phyloP scores from a whole-genome alignment of 2,888 invertebrate species.

The Anoplius nigerrimus region DNA sequence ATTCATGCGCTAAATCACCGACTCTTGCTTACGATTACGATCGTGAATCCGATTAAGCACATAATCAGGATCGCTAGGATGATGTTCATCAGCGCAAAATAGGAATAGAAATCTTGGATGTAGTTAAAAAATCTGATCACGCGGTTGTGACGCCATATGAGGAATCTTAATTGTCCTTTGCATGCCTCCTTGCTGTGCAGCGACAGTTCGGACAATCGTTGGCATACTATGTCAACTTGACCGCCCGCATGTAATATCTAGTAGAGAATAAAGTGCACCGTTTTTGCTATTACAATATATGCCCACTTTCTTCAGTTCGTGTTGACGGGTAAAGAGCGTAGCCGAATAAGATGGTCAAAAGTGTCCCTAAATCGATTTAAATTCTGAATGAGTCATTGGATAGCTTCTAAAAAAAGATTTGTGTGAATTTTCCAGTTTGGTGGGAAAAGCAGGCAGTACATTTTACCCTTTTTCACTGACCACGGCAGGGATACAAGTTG shows the following conservation, averaged over 20 bases:
- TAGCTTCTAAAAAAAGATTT: too few species aligned
- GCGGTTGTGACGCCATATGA: conserved; percentile 36
- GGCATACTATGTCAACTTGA: conserved; percentile 28
- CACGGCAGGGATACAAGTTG: too few species aligned
- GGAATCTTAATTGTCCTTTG: neutral
- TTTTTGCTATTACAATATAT: too few species aligned
- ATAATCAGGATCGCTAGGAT: conserved; percentile 21
- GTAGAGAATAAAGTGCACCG: too few species aligned
- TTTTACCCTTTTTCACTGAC: too few species aligned
- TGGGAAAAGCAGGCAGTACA: too few species aligned
- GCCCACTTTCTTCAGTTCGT: too few species aligned
- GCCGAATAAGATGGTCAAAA: too few species aligned
- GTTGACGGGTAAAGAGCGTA: too few species aligned
- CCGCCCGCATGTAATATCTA: conserved; percentile 14
- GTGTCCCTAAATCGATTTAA: too few species aligned
- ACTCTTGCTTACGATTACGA: neutral
- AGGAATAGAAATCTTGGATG: conserved; percentile 32
- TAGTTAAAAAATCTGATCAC: conserved; percentile 26
- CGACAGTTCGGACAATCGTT: conserved; percentile 10
- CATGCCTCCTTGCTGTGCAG: neutral
- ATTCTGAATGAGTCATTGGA: too few species aligned
- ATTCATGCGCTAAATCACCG: neutral
- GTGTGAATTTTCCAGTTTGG: too few species aligned
- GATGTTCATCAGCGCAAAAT: conserved; percentile 38
- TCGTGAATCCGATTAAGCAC: neutral